Conservation (phyloP, 2,888 invertebrate genomes). For the Linyphia triangularis region DNA sequence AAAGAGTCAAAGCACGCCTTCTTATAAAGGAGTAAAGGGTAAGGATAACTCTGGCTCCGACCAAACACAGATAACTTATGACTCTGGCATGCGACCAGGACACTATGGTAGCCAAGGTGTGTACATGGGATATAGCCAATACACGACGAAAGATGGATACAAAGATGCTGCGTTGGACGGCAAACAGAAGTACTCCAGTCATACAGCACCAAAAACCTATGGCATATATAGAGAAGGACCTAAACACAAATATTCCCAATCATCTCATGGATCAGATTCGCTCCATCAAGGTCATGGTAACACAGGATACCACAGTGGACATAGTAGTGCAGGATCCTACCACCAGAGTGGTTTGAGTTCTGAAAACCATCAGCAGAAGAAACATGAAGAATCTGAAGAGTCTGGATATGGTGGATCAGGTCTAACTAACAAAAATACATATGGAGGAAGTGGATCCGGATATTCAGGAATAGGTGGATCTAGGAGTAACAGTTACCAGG, state of each 20-base stretch:
- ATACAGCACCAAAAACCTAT: neutral
- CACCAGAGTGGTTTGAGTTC: conserved; percentile 1
- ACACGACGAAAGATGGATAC: conserved; percentile 13
- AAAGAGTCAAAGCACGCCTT: conserved; percentile 5
- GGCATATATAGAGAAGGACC: conserved; percentile 24
- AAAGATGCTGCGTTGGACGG: no score
- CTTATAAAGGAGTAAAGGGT: neutral
- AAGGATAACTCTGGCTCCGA: neutral
- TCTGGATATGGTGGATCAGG: neutral
- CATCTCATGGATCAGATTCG: neutral
- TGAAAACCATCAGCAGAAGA: neutral
- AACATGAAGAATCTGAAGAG: neutral
- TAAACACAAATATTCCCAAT: neutral
- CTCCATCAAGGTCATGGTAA: neutral
- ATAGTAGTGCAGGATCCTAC: neutral
- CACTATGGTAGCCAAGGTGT: conserved; percentile 15
- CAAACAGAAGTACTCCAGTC: neutral
- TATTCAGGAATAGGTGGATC: conserved; percentile 8
- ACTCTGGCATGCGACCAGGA: neutral
- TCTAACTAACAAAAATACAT: neutral
- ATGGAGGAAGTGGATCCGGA: conserved; percentile 16
- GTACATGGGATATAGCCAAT: conserved; percentile 34
- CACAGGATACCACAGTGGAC: neutral
- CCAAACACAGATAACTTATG: neutral
- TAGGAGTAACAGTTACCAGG: neutral